phyloP scores from a whole-genome alignment of 2,888 invertebrate species.

The Fissipunctia ypsillon region DNA sequence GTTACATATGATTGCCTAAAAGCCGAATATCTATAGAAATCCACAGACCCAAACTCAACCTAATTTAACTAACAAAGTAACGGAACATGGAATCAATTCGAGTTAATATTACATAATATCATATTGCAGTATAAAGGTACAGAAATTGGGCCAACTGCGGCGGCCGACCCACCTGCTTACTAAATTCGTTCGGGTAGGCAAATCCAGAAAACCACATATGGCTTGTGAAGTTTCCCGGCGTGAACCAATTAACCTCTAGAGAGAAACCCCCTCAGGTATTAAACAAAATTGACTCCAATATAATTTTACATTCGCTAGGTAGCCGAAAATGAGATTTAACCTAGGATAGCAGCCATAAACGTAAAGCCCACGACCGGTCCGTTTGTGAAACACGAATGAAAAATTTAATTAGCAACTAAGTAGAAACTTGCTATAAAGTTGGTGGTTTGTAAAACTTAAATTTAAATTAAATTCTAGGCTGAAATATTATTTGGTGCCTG shows the following conservation, averaged over 20 bases:
- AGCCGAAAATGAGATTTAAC: slow-evolving; percentile 74
- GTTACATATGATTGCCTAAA: slow-evolving; percentile 25
- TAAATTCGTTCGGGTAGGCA: slow-evolving; percentile 75
- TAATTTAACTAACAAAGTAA: slow-evolving; percentile 62
- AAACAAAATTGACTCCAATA: slow-evolving; percentile 84
- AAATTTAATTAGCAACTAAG: slow-evolving; percentile 57
- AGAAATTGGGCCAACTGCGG: slow-evolving; percentile 69
- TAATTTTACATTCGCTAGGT: slow-evolving; percentile 79
- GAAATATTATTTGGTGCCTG: slow-evolving; percentile 11
- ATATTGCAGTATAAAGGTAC: slow-evolving; percentile 71
- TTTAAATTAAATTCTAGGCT: slow-evolving; percentile 41
- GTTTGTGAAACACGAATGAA: slow-evolving; percentile 56
- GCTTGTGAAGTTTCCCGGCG: slow-evolving; percentile 79
- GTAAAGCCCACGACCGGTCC: slow-evolving; percentile 45
- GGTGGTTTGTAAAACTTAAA: slow-evolving; percentile 30
- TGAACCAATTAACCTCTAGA: slow-evolving; percentile 82
- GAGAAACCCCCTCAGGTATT: slow-evolving; percentile 74
- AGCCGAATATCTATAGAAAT: slow-evolving; percentile 34
- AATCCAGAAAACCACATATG: slow-evolving; percentile 83
- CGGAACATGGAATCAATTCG: slow-evolving; percentile 69
- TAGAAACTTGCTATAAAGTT: slow-evolving; percentile 30
- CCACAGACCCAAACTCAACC: slow-evolving; percentile 31
- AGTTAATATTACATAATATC: slow-evolving; percentile 71
- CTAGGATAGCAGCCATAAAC: slow-evolving; percentile 67
- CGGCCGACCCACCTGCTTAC: slow-evolving; percentile 70